Evolutionary conservation across 2,113 vertebrate genomes (phyloP), one percentile per base, ranked within the genome.

Genomic region (Osmerus eperlanus): DNA sequence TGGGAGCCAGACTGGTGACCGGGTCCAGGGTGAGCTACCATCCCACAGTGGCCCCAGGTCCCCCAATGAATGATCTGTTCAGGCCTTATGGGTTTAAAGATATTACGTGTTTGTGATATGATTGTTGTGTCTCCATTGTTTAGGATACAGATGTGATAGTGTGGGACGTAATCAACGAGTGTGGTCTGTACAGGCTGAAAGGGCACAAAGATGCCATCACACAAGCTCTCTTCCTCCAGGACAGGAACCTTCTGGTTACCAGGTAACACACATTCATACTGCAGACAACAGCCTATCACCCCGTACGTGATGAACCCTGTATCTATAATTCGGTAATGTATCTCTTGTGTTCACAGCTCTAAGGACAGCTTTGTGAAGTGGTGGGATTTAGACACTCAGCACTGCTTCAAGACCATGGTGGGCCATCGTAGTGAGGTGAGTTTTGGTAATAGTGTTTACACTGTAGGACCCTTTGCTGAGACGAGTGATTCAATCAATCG

Each of bases 121-220:
- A 15, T 61, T 2, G 25, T 47, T 19, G 2, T 32, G 6, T 63
- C 8, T 16, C 73, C 51, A 69, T 18, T 77, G 21, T 65, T n/a
- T 86, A 99, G 97, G 97, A 99, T 86, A 99, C 97, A 6, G 95
- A 98, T 79, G 88, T 98, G 78, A 97, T 99, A 0, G 87, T 99
- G 76, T 99, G 97, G 97, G 97, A 99, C 88, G 90, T 99, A 73
- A 96, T 99, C 85, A 98, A 97, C 18, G 97, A 99, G 89, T 95
- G 94, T 0, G 97, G 97, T 18, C 88, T 99, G 41, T 99, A 97
- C 88, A 87, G 97, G 8, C 92, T 99, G 67, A 94, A 70, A 75
- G 96, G 97, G 3, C 97, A 99, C 78, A 98, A 98, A 79, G 96
- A 98, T 69, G 89, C 94, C 9, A 73, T 99, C 82, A 97, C 97